phyloP scores from a whole-genome alignment of 2,888 invertebrate species.

The Eledona agricola region DNA sequence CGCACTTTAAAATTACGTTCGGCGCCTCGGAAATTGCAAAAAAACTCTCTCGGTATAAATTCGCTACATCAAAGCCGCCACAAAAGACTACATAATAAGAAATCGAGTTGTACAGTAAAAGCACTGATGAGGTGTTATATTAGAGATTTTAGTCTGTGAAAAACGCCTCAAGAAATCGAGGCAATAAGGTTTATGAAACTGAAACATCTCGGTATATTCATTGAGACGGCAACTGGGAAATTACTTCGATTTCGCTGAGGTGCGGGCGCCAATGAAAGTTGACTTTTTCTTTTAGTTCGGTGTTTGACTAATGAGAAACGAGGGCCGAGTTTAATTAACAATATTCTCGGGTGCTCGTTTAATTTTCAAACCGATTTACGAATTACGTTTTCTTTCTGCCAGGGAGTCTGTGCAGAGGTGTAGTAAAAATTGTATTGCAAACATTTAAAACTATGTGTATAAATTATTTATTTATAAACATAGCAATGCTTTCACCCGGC shows the following conservation, averaged over 20 bases:
- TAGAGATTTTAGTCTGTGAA: constrained; percentile 3
- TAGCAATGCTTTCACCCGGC: too few relatives aligned
- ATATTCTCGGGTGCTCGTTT: too few relatives aligned
- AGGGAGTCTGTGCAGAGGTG: too few relatives aligned
- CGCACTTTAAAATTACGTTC: constrained; percentile 10
- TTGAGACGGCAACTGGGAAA: constrained; percentile 4
- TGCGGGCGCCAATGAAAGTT: too few relatives aligned
- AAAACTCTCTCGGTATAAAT: constrained; percentile 14
- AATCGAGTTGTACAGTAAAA: constrained; percentile 7
- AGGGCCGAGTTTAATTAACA: too few relatives aligned
- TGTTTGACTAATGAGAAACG: too few relatives aligned
- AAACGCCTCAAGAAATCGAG: constrained; percentile 23
- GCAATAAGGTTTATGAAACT: constrained; percentile 24
- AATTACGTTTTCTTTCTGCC: too few relatives aligned
- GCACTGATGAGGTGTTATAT: constrained; percentile 14
- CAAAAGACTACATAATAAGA: constrained; percentile 1
- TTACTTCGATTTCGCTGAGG: constrained; percentile 19
- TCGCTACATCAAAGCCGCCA: constrained; percentile 2
- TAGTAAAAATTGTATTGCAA: too few relatives aligned
- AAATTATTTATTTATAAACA: too few relatives aligned
- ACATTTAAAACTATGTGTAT: too few relatives aligned
- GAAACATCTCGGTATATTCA: constrained; percentile 17
- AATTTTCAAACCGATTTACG: too few relatives aligned
- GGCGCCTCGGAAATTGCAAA: constrained; percentile 5
- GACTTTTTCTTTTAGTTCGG: too few relatives aligned